phyloP scores from a whole-genome alignment of 2,888 invertebrate genomes.

The Lithophane ornitopus region DNA sequence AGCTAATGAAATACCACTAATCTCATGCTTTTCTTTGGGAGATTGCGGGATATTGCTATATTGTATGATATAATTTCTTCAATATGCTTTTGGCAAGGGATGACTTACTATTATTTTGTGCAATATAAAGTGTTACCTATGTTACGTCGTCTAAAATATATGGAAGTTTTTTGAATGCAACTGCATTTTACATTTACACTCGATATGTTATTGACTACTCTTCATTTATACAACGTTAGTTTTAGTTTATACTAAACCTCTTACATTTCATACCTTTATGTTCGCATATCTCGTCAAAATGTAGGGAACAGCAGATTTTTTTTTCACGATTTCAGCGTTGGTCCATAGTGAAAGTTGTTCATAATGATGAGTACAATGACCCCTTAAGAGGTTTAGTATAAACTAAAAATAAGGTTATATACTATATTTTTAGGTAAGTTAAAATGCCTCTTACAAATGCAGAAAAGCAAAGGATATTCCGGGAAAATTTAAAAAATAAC shows the following conservation, averaged over 20 bases:
- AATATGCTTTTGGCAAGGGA: background rate
- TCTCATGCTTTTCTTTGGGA: background rate
- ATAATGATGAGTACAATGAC: background rate
- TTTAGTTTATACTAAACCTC: no score
- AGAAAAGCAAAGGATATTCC: conserved; percentile 4
- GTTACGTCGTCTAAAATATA: background rate
- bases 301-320: no score
- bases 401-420: no score
- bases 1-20: conserved; percentile 4
- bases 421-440: conserved; percentile 1
- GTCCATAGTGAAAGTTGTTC: no score
- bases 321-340: no score
- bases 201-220: background rate
- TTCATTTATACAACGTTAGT: background rate
- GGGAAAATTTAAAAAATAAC: conserved; percentile 13
- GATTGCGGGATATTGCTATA: background rate
- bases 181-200: background rate
- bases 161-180: background rate
- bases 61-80: background rate
- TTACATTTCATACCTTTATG: background rate
- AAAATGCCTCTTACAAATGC: conserved; percentile 11
- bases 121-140: background rate
- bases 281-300: no score
- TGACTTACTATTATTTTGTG: background rate
- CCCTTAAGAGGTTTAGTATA: background rate